A percentile compares a stretch with the other conserved stretches of the same genome.
Conservation (phyloP, 2,113 vertebrate species). For the Eulemur rufifrons region DNA sequence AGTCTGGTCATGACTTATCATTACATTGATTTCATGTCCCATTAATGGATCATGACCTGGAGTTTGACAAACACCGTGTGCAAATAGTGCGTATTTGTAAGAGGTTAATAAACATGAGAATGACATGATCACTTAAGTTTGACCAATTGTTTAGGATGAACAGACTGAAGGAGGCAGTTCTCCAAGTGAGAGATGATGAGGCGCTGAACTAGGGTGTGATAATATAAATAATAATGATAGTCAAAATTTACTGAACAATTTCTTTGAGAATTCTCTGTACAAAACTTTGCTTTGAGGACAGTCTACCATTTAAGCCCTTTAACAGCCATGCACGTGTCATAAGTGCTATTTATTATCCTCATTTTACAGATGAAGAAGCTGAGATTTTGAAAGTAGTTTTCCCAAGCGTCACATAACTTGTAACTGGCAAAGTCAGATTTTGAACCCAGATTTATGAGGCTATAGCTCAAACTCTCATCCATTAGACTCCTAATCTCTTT, state of each 20-base stretch:
- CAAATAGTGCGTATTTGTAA: not conserved
- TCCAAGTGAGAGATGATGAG: not conserved
- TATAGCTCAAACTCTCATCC: not conserved
- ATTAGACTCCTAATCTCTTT: not conserved
- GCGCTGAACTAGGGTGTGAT: not conserved
- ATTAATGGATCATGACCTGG: not conserved
- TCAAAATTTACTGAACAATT: not conserved
- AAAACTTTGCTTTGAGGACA: not conserved
- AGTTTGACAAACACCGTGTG: not conserved
- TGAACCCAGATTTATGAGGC: not conserved
- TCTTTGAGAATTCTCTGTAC: not conserved
- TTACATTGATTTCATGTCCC: not conserved
- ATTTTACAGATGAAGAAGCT: not conserved
- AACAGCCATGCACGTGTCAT: rapidly evolving
- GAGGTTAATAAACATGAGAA: not conserved
- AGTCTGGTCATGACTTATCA: not conserved
- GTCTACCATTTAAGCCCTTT: not conserved
- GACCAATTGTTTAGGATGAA: not conserved
- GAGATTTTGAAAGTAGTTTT: not conserved
- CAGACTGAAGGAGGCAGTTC: not conserved
- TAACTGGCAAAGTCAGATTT: not conserved
- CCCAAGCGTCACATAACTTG: not conserved
- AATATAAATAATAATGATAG: not conserved
- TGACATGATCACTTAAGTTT: not conserved
- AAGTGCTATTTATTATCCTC: not conserved